Percentiles rank a stretch among this genome's conserved stretches.
phyloP scores from a whole-genome alignment of 2,113 vertebrate genomes.

The Lanius collurio region DNA sequence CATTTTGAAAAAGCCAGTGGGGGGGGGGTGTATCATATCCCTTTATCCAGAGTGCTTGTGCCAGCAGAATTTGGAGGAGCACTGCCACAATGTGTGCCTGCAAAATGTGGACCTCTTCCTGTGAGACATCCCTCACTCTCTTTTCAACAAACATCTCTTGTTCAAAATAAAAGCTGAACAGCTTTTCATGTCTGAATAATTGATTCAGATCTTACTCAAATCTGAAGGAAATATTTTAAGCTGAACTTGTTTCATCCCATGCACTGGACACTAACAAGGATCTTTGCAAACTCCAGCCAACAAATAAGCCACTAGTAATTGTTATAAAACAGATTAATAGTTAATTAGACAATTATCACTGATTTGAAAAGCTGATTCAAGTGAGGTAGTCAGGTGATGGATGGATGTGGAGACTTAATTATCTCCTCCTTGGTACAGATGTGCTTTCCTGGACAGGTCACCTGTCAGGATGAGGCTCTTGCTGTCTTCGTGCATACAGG shows the following conservation, averaged over 20 bases:
- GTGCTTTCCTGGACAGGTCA: not conserved
- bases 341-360: not conserved
- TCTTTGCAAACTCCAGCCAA: not conserved
- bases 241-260: not conserved
- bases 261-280: not conserved
- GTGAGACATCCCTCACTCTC: rapidly evolving
- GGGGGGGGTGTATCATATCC: not conserved
- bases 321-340: not conserved
- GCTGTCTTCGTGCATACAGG: not conserved
- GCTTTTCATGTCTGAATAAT: not conserved
- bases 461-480: not conserved
- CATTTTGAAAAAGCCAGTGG: not conserved
- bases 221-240: not conserved
- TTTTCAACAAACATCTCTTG: not conserved
- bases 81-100: rapidly evolving
- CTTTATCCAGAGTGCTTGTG: not conserved
- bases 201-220: not conserved
- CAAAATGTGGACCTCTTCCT: not conserved
- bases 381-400: not conserved
- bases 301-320: not conserved
- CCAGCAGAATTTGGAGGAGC: not conserved
- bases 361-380: not conserved
- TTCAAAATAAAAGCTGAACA: not conserved
- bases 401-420: not conserved
- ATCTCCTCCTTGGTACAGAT: not conserved